Conservation (phyloP, 2,888 invertebrate species). For the Chloromyia formosa region DNA sequence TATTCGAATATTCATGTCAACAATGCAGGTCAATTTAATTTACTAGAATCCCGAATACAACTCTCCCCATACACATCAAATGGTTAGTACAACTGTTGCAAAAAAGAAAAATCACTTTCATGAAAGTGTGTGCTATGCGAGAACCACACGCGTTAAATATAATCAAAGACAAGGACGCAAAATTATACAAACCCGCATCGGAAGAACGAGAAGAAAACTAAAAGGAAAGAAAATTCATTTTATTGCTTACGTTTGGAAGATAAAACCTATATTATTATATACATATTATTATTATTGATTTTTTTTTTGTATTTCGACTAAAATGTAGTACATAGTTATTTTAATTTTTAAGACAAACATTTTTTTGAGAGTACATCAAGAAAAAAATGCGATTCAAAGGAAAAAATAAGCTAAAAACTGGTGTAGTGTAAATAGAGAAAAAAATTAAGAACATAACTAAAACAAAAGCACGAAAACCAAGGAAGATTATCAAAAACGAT, state of each 20-base stretch:
- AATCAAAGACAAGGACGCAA: too few relatives aligned
- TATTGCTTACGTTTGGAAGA: slow-evolving; percentile 20
- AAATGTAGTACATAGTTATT: slow-evolving; percentile 1
- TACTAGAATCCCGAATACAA: not conserved
- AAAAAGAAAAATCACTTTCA: slow-evolving; percentile 15
- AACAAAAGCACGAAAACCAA: not conserved
- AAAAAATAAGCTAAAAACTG: too few relatives aligned
- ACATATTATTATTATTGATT: too few relatives aligned
- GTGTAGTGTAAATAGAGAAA: slow-evolving; percentile 7
- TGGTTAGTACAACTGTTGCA: not conserved
- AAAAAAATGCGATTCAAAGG: slow-evolving; percentile 42
- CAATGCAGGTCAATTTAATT: not conserved
- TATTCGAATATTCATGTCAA: slow-evolving; percentile 6
- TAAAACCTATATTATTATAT: slow-evolving; percentile 17
- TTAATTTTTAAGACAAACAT: slow-evolving; percentile 43
- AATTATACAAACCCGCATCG: too few relatives aligned
- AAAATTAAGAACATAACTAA: not conserved
- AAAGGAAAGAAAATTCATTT: not conserved
- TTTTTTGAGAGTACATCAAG: not conserved
- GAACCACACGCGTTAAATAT: too few relatives aligned
- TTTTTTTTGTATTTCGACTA: slow-evolving; percentile 35
- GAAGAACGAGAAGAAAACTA: too few relatives aligned
- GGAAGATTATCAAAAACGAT: too few relatives aligned
- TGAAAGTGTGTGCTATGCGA: not conserved
- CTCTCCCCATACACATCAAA: not conserved